Evolutionary conservation across 2,888 invertebrate genomes (phyloP), one percentile per base, ranked within the genome.

Genomic region (Plagiodera versicolora): DNA sequence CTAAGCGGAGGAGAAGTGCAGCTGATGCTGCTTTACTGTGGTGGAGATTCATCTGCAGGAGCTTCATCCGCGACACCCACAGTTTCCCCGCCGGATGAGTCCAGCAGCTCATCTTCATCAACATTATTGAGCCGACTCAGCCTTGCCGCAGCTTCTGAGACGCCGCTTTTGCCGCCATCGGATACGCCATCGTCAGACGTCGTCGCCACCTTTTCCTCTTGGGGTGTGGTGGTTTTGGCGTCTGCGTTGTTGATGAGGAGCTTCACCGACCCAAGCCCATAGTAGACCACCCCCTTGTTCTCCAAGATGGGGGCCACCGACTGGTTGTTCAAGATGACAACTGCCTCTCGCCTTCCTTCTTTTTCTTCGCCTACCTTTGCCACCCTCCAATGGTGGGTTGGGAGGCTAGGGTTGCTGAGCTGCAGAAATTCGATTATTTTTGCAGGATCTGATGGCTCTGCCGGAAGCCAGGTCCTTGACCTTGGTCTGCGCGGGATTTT

Each of bases 361-460:
- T 49, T 49, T 28, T 49, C 49, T 49, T 49, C 28, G 49, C 28
- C 49, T 10, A 49, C 49, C 49, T 24, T 49, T 49, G 49, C n/a
- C 28, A 49, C 49, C 28, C 28, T 49, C 49, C 49, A 49, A 20
- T 49, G 28, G 24, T 49, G 49, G 49, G 24, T 49, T 49, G 49
- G 49, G 24, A 28, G 49, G 49, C 14, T 49, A 24, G 49, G 49
- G 49, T 49, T 49, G 47, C 47, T 47, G 47, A 47, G 47, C 47
- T 47, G 47, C 47, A 47, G 11, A 14, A 39, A 39, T n/a, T 39
- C 39, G 1, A 47, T 19, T 9, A 47, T 47, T 47, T 20, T 20
- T 19, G 18, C 47, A 19, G 47, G 49, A 17, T 49, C 49, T 49
- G 49, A 49, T 49, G 24, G 24, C 49, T 49, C 49, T 49, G 28